Evolutionary conservation across 2,888 invertebrate species (phyloP), one percentile per base, ranked within the genome.

Genomic region (Drosophila mercatorum): DNA sequence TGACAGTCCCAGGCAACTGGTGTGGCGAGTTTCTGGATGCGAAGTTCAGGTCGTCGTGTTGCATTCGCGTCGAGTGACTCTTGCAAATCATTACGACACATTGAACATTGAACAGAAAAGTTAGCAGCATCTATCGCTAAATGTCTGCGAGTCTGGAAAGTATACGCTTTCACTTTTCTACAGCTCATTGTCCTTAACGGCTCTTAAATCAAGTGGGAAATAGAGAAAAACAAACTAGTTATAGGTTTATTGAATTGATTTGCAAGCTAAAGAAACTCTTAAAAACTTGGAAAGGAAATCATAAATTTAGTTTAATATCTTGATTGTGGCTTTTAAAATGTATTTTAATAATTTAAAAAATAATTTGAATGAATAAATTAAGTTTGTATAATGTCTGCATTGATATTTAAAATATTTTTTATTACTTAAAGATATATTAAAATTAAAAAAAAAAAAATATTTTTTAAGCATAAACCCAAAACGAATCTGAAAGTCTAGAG

Each of bases 61-160:
- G 67, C 67, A 67, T 67, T 68, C 56, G 41, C 22, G 22, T 68
- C 47, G 41, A 55, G 47, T n/a, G 22, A 14, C 22, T 68, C 67
- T 36, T 68, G 67, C 41, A 49, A 67, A 67, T 56, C 67, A 56
- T 67, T 67, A 68, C 67, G 67, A 68, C 67, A 67, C 67, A 56
- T 67, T 68, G 38, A 47, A n/a, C 49, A 49, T 68, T 49, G 46
- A 40, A 34, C 34, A 36, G n/a, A 34, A 34, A 34, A 61, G 17
- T 61, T 34, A 52, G 46, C 40, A n/a, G 69, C 47, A 28, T 41
- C 55, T 38, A 44, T 38, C 22, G 34, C 4, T 36, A 67, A 68
- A 67, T 36, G 55, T 36, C 28, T 68, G 47, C 10, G 44, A 8
- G 10, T 1, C 6, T 34, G 28, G 8, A 22, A 17, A 31, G 10